Conservation (phyloP, 2,113 vertebrate species). For the Cygnus buccinator region DNA sequence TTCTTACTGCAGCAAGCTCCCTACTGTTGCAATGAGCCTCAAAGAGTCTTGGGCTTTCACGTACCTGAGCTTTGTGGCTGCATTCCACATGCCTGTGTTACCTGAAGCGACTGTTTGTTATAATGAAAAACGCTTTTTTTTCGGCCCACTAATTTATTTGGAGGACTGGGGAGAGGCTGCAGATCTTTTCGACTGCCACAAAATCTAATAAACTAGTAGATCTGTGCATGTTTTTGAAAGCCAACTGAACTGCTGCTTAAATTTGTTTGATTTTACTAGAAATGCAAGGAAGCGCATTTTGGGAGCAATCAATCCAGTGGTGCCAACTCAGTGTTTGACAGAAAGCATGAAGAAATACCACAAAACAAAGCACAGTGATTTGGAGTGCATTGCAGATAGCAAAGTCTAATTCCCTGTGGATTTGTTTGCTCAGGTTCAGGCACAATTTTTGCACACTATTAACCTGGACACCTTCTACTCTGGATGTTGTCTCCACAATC, state of each 20-base stretch:
- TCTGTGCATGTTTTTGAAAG: not conserved
- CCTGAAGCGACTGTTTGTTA: not conserved
- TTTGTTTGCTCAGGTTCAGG: not conserved
- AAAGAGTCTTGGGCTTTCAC: not conserved
- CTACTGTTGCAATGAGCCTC: not conserved
- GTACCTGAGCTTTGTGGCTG: not conserved
- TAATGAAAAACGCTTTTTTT: not conserved
- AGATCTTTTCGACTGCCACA: not conserved
- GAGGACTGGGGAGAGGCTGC: not conserved
- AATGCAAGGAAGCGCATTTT: not conserved
- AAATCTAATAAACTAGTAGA: not conserved
- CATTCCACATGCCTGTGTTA: not conserved
- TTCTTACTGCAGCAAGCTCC: not conserved
- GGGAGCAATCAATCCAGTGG: not conserved
- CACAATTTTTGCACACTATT: not conserved
- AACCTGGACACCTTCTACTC: not conserved
- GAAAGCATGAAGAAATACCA: not conserved
- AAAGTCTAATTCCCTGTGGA: not conserved
- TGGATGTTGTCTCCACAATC: not conserved
- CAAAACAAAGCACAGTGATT: not conserved
- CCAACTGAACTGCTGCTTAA: not conserved
- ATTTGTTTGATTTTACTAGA: not conserved
- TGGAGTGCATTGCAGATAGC: not conserved
- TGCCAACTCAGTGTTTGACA: not conserved
- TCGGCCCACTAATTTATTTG: not conserved